Percentiles rank a stretch among this genome's conserved stretches.
Evolutionary conservation across 2,797 vertebrate genomes (phyloP).

Genomic region (Cichlasoma orientale): DNA sequence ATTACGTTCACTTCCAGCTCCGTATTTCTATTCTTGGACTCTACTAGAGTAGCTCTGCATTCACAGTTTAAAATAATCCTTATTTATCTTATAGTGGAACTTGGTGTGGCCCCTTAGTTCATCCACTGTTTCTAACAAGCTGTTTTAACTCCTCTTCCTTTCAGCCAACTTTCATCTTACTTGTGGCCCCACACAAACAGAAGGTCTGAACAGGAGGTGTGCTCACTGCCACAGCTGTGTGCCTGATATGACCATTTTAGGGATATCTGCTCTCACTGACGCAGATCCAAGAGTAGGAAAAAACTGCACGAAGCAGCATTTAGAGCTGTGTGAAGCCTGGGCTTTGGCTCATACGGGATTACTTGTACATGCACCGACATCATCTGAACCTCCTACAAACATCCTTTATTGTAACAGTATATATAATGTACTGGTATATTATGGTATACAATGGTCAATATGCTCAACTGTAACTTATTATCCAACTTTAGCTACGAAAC

Average conservation of each 20-base stretch:
- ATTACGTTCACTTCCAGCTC: not conserved
- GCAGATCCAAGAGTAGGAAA: not conserved
- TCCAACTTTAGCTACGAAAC: not conserved
- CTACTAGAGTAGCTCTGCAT: no score
- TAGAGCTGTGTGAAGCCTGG: not conserved
- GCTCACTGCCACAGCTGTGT: not conserved
- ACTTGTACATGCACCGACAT: not conserved
- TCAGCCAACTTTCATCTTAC: not conserved
- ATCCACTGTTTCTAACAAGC: fast-evolving
- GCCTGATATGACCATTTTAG: not conserved
- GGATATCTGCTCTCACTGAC: not conserved
- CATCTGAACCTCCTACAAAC: no score
- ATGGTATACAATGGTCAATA: not conserved
- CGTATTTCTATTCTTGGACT: no score
- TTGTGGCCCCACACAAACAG: not conserved
- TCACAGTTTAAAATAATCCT: not conserved
- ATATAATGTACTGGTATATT: not conserved
- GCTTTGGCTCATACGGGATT: not conserved
- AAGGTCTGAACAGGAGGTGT: not conserved
- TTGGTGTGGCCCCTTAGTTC: not conserved
- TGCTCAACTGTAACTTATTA: not conserved
- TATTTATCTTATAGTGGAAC: not conserved
- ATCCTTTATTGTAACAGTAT: not conserved
- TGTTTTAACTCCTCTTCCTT: not conserved
- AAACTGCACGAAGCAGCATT: not conserved